Conservation (phyloP, 2,113 vertebrate species). For the Oxyruncus cristatus region DNA sequence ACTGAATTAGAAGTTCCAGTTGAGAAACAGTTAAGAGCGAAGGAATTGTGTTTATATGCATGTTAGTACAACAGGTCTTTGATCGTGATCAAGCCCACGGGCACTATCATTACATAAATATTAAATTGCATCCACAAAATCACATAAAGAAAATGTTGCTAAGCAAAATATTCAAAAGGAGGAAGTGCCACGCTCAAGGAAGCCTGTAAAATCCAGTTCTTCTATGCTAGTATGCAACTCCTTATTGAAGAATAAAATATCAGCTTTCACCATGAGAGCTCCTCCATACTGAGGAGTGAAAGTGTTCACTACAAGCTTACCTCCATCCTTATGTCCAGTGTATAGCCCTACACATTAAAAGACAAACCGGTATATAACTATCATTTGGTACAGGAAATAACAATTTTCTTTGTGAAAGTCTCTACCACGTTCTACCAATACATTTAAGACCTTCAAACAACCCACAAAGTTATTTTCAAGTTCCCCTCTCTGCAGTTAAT, state of each 20-base stretch:
- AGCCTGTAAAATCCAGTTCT: background rate
- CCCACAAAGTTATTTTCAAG: background rate
- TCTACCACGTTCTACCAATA: background rate
- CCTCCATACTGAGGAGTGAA: background rate
- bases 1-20: constrained; percentile 28
- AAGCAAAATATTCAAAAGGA: background rate
- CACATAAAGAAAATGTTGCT: background rate
- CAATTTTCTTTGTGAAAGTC: background rate
- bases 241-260: background rate
- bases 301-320: background rate
- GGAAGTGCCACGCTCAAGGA: background rate
- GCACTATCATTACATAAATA: background rate
- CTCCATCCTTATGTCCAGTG: background rate
- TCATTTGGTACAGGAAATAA: background rate
- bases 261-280: background rate
- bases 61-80: background rate
- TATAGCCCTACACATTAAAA: background rate
- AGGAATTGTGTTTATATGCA: background rate
- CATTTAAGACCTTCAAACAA: background rate
- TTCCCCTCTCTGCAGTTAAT: background rate
- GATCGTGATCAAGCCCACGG: background rate
- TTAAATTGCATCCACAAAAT: background rate
- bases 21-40: constrained; percentile 19
- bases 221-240: background rate
- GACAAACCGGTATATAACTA: background rate